Conservation (phyloP, 1,140 invertebrate genomes). For the Lineus longissimus region DNA sequence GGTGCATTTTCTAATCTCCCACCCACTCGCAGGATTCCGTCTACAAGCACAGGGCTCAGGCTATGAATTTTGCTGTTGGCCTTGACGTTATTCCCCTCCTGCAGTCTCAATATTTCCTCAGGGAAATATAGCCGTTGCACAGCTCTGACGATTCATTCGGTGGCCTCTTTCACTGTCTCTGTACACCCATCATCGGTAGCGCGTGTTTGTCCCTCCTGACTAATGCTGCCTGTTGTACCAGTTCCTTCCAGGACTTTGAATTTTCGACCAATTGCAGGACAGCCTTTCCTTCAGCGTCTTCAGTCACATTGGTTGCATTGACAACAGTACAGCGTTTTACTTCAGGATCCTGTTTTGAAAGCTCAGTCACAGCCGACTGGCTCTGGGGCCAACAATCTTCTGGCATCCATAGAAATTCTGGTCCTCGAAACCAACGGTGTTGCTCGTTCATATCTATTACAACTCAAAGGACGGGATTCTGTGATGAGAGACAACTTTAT, state of each 20-base stretch:
- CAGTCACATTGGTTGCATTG: background rate
- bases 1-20: no score
- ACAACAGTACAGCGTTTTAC: background rate
- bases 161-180: background rate
- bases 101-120: background rate
- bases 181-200: background rate
- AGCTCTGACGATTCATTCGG: background rate
- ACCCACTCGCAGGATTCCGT: no score
- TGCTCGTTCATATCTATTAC: no score
- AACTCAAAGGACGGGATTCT: no score
- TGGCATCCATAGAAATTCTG: no score
- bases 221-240: no score
- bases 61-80: background rate
- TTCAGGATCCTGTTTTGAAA: background rate
- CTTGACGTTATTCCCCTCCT: background rate
- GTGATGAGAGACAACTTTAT: no score
- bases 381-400: background rate
- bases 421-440: no score
- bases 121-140: background rate
- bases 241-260: no score
- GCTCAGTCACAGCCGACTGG: background rate
- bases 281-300: no score
- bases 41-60: background rate
- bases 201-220: background rate
- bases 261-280: no score